Evolutionary conservation across 2,888 invertebrate species (phyloP).

Genomic region (Drosophila falleni): DNA sequence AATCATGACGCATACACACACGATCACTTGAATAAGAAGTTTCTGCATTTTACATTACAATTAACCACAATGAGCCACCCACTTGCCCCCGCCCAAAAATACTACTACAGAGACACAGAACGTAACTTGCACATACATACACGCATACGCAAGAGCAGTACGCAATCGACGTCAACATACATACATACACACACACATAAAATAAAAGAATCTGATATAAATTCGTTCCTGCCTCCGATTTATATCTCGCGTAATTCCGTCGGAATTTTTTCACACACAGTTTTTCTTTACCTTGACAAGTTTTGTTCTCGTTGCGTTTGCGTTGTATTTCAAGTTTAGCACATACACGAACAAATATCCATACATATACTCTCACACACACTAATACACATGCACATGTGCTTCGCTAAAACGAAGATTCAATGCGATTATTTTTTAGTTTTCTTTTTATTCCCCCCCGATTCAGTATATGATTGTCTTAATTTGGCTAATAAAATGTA

Average conservation of each 20-base stretch:
- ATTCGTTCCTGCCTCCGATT: conserved; percentile 47
- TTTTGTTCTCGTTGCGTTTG: conserved; percentile 66
- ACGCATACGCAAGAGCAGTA: conserved; percentile 23
- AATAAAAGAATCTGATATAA: conserved; percentile 43
- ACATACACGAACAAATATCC: conserved; percentile 42
- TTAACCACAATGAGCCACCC: conserved; percentile 23
- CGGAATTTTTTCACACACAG: conserved; percentile 72
- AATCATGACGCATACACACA: not conserved
- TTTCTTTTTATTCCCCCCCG: not conserved
- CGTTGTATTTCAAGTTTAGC: conserved; percentile 74
- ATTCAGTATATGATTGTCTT: conserved; percentile 32
- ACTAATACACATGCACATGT: conserved; percentile 50
- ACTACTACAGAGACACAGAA: conserved; percentile 38
- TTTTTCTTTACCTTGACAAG: conserved; percentile 72
- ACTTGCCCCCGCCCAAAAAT: conserved; percentile 55
- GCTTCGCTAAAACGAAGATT: conserved; percentile 35
- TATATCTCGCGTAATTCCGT: conserved; percentile 71
- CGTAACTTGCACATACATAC: conserved; percentile 34
- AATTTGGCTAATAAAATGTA: conserved; percentile 31
- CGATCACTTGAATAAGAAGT: not conserved
- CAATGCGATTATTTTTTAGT: conserved; percentile 38
- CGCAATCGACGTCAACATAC: conserved; percentile 55
- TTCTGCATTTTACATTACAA: conserved; percentile 11
- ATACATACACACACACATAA: conserved; percentile 22
- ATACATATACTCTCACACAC: conserved; percentile 25